These are phyloP conservation scores for Aleiodes leptofemur DNA, from an alignment of 2,888 invertebrate genomes.

Conservation along the genomic window DNA sequence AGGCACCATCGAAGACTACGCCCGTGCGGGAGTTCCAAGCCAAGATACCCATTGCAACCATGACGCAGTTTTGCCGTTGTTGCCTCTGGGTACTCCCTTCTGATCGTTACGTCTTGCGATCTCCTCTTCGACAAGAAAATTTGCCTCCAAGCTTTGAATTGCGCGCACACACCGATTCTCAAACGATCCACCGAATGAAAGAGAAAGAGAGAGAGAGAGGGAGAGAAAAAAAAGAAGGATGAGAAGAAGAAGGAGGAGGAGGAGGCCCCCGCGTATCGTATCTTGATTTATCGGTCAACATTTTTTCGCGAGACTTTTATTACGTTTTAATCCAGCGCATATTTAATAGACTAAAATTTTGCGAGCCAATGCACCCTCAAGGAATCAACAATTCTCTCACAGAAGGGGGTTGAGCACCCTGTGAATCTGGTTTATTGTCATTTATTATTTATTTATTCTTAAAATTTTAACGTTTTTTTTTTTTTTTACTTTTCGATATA, in stretches of 20 bases:
- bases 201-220: not conserved
- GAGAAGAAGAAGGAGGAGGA: not conserved
- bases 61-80: conserved; percentile 10
- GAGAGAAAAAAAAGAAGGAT: not conserved
- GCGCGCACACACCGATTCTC: conserved; percentile 20
- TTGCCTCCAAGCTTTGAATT: conserved; percentile 61
- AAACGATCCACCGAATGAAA: conserved; percentile 18
- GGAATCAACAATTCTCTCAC: conserved; percentile 1
- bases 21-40: conserved; percentile 14
- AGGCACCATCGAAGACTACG: conserved; percentile 22
- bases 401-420: conserved; percentile 32
- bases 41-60: not conserved
- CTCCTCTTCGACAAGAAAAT: conserved; percentile 65
- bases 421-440: conserved; percentile 20
- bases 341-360: conserved; percentile 53
- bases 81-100: conserved; percentile 6
- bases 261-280: conserved; percentile 41
- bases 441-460: conserved; percentile 32
- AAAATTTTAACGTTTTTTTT: conserved; percentile 4
- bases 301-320: conserved; percentile 68
- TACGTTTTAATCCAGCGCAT: conserved; percentile 67
- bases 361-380: conserved; percentile 35
- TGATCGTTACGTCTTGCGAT: conserved; percentile 37
- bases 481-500: not conserved
- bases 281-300: conserved; percentile 70